Base-by-base conservation (phyloP, 2,113 vertebrate species). In the Scartelaos histophorus region DNA sequence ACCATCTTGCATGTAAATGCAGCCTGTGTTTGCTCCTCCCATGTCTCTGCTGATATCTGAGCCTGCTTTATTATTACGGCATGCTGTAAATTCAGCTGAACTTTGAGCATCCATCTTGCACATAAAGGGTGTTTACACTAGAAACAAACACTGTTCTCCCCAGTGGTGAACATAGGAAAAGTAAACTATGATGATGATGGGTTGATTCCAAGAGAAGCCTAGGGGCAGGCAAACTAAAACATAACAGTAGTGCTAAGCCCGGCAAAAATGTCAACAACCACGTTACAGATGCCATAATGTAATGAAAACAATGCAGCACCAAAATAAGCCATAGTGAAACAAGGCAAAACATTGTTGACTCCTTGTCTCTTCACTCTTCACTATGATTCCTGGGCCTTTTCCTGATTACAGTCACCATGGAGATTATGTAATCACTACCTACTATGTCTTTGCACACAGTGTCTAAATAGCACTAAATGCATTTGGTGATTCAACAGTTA, bases 11-110 rank as follows among this genome's bases (percentile, higher is more conserved):
- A 87, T 86, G 82, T 83, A 89, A 91, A 85, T 76, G 80, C 74
- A 67, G 84, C 81, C 77, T 87, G 82, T 89, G 86, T 86, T 86
- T 82, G 78, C 81, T 83, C 75, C 87, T 78, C 76, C 80, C 79
- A 65, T 75, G 81, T 81, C 79, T 82, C 16, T 56, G 71, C 74
- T 78, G 73, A 76, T 57, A 67, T 80, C 79, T 57, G 67, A 67
- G 78, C 45, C 73, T 46, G 82, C 64, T 88, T 92, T 90, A 91
- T 85, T 82, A 83, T 85, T 82, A 82, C 76, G 77, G 78, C 17
- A 12, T 66, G 90, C 85, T 79, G 81, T 91, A 92, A 91, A 92
- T 79, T 83, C 61, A 70, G 70, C 71, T 90, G 91, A 91, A 91
- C 91, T 92, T 92, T 92, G 87, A 91, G 87, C 89, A 83, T 83